Conservation (phyloP, 2,797 vertebrate species). For the Rhabdomys pumilio region DNA sequence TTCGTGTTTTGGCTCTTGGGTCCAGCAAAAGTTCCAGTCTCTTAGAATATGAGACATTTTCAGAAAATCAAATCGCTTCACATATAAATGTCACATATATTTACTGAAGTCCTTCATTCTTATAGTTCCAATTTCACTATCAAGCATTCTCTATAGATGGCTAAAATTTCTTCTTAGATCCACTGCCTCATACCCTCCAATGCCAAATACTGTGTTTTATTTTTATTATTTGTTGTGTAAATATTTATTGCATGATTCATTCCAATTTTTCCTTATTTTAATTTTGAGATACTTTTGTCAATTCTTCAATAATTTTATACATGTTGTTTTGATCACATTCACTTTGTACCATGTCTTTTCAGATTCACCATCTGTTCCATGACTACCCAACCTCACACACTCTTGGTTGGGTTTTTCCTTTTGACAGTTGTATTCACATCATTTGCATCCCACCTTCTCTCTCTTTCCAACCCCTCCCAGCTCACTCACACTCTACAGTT, state of each 20-base stretch:
- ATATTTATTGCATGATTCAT: not conserved
- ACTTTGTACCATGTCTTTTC: not conserved
- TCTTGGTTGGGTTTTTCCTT: not conserved
- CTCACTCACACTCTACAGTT: not conserved
- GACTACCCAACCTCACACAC: not conserved
- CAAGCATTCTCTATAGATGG: not conserved
- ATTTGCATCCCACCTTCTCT: not conserved
- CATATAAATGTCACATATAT: not conserved
- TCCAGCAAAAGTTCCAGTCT: too few species aligned
- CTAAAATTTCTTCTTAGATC: not conserved
- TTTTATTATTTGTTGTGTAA: not conserved
- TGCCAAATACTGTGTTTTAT: not conserved
- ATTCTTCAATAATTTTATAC: not conserved
- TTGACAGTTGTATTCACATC: not conserved
- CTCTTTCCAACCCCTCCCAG: not conserved
- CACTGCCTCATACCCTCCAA: not conserved
- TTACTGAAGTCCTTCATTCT: not conserved
- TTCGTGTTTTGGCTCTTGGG: not conserved
- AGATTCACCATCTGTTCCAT: not conserved
- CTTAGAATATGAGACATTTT: not conserved
- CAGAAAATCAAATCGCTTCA: not conserved
- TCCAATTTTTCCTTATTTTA: not conserved
- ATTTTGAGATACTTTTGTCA: not conserved
- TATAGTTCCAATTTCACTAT: not conserved
- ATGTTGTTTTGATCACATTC: not conserved